Base-by-base conservation (phyloP, 2,888 invertebrate species). In the Sphaeridia pumilis region DNA sequence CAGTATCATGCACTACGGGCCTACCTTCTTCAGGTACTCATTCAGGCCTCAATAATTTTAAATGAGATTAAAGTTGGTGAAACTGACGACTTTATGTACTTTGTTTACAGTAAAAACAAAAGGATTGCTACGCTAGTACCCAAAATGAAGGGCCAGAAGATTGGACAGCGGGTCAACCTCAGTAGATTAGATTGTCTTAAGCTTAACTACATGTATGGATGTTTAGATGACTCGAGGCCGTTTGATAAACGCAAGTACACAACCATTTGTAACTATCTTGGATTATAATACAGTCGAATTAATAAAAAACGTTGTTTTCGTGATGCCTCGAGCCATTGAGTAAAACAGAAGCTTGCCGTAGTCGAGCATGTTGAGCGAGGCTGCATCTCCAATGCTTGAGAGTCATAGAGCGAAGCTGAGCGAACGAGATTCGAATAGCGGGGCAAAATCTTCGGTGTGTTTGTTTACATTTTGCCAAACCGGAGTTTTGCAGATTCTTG, bases 1-100 rank as follows among this genome's bases (percentile, higher is more conserved):
- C 58, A 82, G 82, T 12, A 80, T 85, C 28, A 84, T 86, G 84
- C 87, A 87, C 68, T 87, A 87, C 62, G 82, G 82, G 2, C 73
- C 73, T 58, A 73, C 73, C 65, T 82, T 78, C 67, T 82, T 82
- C 67, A 72, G 71, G 72, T 72, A 61, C 12, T 46, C 12, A 46
- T n/a, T n/a, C n/a, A n/a, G n/a, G n/a, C n/a, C n/a, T n/a, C n/a
- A n/a, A n/a, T n/a, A n/a, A n/a, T 28, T 22, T 46, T 24, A 26
- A 49, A 35, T 27, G 31, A 21, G n/a, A 28, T 44, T 41, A 24
- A 41, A 34, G 35, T 43, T 20, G n/a, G n/a, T 12, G 25, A 42
- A 4, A 27, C 17, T 26, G 21, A 47, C 45, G 25, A 34, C 44
- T 22, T 48, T 22, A 47, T 44, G 22, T 28, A 41, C 51, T 26